These are phyloP conservation scores for Epicampocera succincta DNA, from an alignment of 2,888 invertebrate species.

Conservation along the genomic window DNA sequence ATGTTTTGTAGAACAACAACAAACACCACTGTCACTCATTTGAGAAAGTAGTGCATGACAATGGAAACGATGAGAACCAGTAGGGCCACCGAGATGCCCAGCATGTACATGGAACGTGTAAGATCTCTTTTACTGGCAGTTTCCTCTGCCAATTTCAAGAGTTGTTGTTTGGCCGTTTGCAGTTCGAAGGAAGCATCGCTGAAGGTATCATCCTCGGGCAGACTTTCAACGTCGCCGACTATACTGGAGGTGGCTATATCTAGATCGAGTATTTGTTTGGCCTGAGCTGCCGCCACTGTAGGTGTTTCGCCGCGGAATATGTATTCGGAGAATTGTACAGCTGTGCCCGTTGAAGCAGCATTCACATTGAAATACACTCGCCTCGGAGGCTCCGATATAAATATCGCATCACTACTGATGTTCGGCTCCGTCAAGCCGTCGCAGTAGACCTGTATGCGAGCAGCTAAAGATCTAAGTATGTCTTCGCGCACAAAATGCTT, in stretches of 20 bases:
- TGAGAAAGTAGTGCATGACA: slow-evolving; percentile 83
- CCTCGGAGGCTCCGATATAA: slow-evolving; percentile 94
- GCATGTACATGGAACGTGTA: slow-evolving; percentile 83
- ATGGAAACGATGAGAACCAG: slow-evolving; percentile 84
- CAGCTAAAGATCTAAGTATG: slow-evolving; percentile 90
- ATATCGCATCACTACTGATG: slow-evolving; percentile 77
- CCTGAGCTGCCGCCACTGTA: slow-evolving; percentile 90
- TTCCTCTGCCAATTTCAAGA: slow-evolving; percentile 20
- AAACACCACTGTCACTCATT: slow-evolving; percentile 53
- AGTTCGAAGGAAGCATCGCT: slow-evolving; percentile 71
- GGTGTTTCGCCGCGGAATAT: slow-evolving; percentile 94
- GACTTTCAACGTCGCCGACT: slow-evolving; percentile 88
- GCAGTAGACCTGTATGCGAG: slow-evolving; percentile 95
- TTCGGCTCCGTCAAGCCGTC: slow-evolving; percentile 88
- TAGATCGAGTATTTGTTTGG: slow-evolving; percentile 91
- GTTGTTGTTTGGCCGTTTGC: slow-evolving; percentile 54
- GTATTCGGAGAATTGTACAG: slow-evolving; percentile 92
- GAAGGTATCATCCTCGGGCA: slow-evolving; percentile 87
- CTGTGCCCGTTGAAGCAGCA: slow-evolving; percentile 37
- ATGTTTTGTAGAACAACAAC: slow-evolving; percentile 19
- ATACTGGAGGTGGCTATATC: slow-evolving; percentile 87
- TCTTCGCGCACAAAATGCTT: slow-evolving; percentile 90
- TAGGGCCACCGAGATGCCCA: slow-evolving; percentile 85
- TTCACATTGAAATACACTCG: slow-evolving; percentile 89
- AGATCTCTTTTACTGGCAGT: slow-evolving; percentile 78